phyloP scores from a whole-genome alignment of 2,797 vertebrate genomes.

The Sciurus carolinensis region DNA sequence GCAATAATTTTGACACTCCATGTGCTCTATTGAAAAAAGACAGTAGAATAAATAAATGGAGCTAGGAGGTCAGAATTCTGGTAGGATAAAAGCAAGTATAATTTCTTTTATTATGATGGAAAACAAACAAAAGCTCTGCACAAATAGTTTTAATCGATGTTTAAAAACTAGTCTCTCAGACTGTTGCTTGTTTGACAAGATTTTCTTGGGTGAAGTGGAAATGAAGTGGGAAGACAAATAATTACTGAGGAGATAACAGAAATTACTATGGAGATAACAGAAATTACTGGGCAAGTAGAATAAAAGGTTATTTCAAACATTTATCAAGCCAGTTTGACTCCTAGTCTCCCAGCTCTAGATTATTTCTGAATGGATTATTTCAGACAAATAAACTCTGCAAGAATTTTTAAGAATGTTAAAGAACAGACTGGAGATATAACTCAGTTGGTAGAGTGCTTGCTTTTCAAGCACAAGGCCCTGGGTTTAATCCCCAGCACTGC shows the following conservation, averaged over 20 bases:
- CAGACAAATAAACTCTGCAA: conserved; percentile 20
- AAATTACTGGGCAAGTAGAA: conserved; percentile 34
- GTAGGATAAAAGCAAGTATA: conserved; percentile 69
- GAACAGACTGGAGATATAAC: not conserved
- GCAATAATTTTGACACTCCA: conserved; percentile 69
- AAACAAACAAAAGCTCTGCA: conserved; percentile 68
- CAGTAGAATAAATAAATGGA: conserved; percentile 75
- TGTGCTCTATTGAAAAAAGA: conserved; percentile 66
- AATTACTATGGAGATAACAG: conserved; percentile 47
- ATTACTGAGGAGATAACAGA: conserved; percentile 44
- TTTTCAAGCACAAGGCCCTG: no score
- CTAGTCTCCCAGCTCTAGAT: not conserved
- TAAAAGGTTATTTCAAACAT: conserved; percentile 23
- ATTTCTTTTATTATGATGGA: conserved; percentile 71
- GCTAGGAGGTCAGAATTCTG: conserved; percentile 69
- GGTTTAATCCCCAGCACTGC: no score
- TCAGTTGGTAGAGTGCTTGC: no score
- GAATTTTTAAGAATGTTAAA: not conserved
- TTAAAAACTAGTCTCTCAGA: conserved; percentile 67
- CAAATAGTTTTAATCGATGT: conserved; percentile 73
- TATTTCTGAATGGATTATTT: conserved; percentile 60
- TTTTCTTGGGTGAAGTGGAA: conserved; percentile 52
- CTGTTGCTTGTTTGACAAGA: conserved; percentile 68
- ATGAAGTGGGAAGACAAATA: conserved; percentile 68
- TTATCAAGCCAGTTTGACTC: not conserved